These are phyloP conservation scores for Mirounga angustirostris DNA, from an alignment of 2,113 vertebrate species.

Conservation along the genomic window DNA sequence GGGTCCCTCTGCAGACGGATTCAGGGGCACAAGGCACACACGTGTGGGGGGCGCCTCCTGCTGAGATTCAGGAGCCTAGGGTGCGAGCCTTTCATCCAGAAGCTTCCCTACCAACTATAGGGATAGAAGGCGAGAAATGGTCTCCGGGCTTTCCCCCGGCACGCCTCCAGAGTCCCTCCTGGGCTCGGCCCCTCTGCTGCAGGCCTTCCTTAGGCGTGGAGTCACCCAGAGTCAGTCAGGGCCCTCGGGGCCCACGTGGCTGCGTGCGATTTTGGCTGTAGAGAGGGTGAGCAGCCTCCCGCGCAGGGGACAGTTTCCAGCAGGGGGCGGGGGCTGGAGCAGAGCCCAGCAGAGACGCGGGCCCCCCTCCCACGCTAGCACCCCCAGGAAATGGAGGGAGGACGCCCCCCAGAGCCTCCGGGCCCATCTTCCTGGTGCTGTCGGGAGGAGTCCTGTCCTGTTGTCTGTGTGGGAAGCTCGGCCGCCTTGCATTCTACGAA, in stretches of 20 bases:
- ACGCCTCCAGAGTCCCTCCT: rapidly evolving
- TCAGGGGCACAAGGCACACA: rapidly evolving
- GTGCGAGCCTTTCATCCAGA: rapidly evolving
- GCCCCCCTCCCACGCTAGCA: rapidly evolving
- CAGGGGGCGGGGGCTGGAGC: neutral
- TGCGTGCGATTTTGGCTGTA: neutral
- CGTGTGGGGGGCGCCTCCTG: rapidly evolving
- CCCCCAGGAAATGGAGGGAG: rapidly evolving
- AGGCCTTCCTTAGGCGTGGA: neutral
- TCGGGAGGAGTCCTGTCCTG: neutral
- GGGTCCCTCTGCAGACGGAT: neutral
- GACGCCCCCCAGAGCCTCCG: neutral
- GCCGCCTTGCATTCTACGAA: neutral
- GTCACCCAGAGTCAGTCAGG: neutral
- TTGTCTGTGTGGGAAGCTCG: neutral
- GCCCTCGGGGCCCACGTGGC: too few species aligned
- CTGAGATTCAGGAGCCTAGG: rapidly evolving
- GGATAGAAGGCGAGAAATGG: rapidly evolving
- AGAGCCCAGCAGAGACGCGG: neutral
- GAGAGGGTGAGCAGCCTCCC: neutral
- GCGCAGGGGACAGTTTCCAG: neutral
- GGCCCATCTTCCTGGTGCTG: rapidly evolving
- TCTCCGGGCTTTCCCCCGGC: rapidly evolving
- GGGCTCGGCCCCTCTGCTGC: rapidly evolving
- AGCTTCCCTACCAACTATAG: rapidly evolving